Conservation (phyloP, 1,140 invertebrate genomes). For the Drosophila takahashii region DNA sequence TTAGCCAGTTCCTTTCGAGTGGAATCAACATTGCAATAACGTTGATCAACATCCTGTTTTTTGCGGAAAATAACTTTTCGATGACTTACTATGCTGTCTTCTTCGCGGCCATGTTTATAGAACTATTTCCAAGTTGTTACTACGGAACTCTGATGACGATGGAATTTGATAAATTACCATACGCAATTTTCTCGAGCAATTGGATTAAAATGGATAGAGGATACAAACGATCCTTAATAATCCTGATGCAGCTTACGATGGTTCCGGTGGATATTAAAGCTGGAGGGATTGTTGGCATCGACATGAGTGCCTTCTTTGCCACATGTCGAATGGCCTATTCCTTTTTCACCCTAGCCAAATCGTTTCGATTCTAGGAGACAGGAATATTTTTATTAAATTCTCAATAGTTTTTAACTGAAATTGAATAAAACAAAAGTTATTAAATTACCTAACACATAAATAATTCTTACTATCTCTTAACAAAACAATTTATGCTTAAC, state of each 20-base stretch:
- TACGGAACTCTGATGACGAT: slow-evolving; percentile 38
- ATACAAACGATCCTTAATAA: slow-evolving; percentile 17
- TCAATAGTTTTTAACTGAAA: too few relatives aligned
- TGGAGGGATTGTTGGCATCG: slow-evolving; percentile 39
- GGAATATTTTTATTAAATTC: too few relatives aligned
- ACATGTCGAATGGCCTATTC: slow-evolving; percentile 43
- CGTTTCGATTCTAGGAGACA: slow-evolving; percentile 13
- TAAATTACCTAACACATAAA: too few relatives aligned
- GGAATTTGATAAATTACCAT: slow-evolving; percentile 30
- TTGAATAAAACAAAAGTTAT: too few relatives aligned
- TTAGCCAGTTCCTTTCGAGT: slow-evolving; percentile 36
- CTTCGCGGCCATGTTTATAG: slow-evolving; percentile 39
- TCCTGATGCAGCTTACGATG: slow-evolving; percentile 36
- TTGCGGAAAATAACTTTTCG: slow-evolving; percentile 35
- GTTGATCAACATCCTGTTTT: slow-evolving; percentile 34
- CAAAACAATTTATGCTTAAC: too few relatives aligned
- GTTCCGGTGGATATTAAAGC: slow-evolving; percentile 37
- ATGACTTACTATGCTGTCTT: slow-evolving; percentile 27
- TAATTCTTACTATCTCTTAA: too few relatives aligned
- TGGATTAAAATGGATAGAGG: slow-evolving; percentile 14
- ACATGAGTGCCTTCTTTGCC: slow-evolving; percentile 40
- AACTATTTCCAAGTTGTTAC: slow-evolving; percentile 44
- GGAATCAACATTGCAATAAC: slow-evolving; percentile 40
- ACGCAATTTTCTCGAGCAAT: slow-evolving; percentile 48
- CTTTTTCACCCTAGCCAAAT: slow-evolving; percentile 40